Evolutionary conservation across 2,113 vertebrate species (phyloP), one percentile per base, ranked within the genome.

Genomic region (Protobothrops mucrosquamatus): DNA sequence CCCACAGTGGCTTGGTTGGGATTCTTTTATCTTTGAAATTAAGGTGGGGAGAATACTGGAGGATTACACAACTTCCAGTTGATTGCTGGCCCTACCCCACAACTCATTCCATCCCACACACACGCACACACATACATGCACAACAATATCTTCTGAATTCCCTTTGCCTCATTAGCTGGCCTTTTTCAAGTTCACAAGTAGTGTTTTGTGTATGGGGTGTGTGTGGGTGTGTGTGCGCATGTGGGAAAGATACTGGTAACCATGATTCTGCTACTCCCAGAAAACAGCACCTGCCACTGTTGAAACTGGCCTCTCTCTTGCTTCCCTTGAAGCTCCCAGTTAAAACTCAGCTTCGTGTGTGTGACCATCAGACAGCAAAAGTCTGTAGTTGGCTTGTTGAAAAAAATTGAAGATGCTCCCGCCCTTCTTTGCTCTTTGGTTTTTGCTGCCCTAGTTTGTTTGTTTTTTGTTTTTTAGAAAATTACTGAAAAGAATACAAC

Each of bases 11-110:
- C 26, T 85, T 11, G 4, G 1, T 22, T 61, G 46, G 29, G 18
- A 55, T 64, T 85, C 69, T 20, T 29, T 95, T 92, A 87, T 93
- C 56, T 94, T 95, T 89, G 94, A 94, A 92, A 95, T 89, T 26
- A 57, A 91, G 87, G 94, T 95, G 88, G 51, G 94, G 93, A 64
- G 92, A 94, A 94, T 85, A 57, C 69, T 57, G 91, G 91, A 93
- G 89, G 94, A 92, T 96, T 96, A 95, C 91, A 96, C 95, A 96
- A 96, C 96, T 97, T 97, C 88, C 89, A 39, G n/a, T 59, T 14
- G 88, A 9, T 81, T 81, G 90, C 91, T 96, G 96, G 94, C 96
- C 93, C 94, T 92, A 93, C 95, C 93, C 94, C 94, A 92, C 88
- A 94, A 94, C 90, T 95, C 92, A 94, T 94, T 93, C 96, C 94